phyloP scores from a whole-genome alignment of 2,113 vertebrate genomes.

The Oxyura jamaicensis region DNA sequence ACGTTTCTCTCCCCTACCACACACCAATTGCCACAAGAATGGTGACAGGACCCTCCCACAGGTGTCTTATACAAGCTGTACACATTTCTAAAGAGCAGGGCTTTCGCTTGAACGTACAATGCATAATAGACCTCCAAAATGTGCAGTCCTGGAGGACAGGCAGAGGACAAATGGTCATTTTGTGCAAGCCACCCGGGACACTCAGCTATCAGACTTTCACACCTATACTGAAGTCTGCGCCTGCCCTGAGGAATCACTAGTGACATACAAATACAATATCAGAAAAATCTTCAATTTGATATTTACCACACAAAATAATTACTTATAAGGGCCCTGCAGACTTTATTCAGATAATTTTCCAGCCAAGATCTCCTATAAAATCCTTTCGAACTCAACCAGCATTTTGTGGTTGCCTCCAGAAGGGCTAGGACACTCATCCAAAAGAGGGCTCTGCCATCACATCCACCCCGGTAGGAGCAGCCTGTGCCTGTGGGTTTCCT shows the following conservation, averaged over 20 bases:
- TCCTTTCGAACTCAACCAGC: background rate
- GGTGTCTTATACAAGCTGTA: slow-evolving; percentile 36
- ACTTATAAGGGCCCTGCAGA: background rate
- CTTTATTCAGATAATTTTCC: background rate
- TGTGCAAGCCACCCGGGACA: background rate
- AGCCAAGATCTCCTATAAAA: background rate
- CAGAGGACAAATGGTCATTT: background rate
- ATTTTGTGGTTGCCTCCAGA: background rate
- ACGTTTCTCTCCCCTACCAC: slow-evolving; percentile 41
- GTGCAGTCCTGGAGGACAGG: background rate
- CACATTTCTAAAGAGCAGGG: slow-evolving; percentile 22
- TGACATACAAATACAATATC: background rate
- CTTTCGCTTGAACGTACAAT: background rate
- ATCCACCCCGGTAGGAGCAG: fast-evolving
- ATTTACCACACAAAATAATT: background rate
- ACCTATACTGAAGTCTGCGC: background rate
- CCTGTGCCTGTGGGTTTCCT: background rate
- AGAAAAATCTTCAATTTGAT: background rate
- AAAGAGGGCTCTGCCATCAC: background rate
- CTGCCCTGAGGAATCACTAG: background rate
- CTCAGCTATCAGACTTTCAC: background rate
- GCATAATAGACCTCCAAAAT: background rate
- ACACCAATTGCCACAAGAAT: slow-evolving; percentile 52
- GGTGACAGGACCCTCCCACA: slow-evolving; percentile 59
- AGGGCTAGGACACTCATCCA: background rate